phyloP scores from a whole-genome alignment of 2,888 invertebrate species.

The Acrobasis consociella region DNA sequence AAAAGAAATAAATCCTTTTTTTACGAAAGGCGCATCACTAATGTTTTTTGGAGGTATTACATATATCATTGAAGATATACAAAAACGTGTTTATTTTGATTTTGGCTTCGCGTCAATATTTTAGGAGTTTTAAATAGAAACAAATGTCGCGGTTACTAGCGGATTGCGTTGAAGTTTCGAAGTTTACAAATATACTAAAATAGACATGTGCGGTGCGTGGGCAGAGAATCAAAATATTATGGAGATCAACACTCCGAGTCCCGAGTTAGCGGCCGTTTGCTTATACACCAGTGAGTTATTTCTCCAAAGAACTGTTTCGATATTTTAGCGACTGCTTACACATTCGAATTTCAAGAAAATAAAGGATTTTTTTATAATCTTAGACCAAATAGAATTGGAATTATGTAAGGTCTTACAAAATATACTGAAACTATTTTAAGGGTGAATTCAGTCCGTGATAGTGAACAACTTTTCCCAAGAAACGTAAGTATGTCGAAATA shows the following conservation, averaged over 20 bases:
- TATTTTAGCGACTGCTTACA: background rate
- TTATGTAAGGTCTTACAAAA: too few relatives aligned
- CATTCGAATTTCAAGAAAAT: slow-evolving; percentile 29
- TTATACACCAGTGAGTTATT: slow-evolving; percentile 5
- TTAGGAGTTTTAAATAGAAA: slow-evolving; percentile 35
- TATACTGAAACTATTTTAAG: too few relatives aligned
- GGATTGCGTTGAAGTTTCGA: slow-evolving; percentile 9
- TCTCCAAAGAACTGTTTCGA: background rate
- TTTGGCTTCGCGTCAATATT: slow-evolving; percentile 36
- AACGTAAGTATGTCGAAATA: too few relatives aligned
- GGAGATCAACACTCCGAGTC: slow-evolving; percentile 62
- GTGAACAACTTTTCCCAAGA: too few relatives aligned
- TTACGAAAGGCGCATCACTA: background rate
- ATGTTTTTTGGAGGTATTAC: slow-evolving; percentile 40
- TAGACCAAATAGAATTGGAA: too few relatives aligned
- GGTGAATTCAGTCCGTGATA: too few relatives aligned
- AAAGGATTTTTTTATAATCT: background rate
- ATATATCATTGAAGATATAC: slow-evolving; percentile 42
- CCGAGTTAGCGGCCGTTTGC: slow-evolving; percentile 46
- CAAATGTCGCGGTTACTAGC: slow-evolving; percentile 30
- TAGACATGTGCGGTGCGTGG: slow-evolving; percentile 62
- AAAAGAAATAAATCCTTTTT: background rate
- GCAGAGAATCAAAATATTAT: slow-evolving; percentile 66
- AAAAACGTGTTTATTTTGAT: slow-evolving; percentile 26
- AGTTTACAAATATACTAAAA: slow-evolving; percentile 46